These are phyloP conservation scores for Pontoporia blainvillei DNA, from an alignment of 2,113 vertebrate species.

Conservation along the genomic window DNA sequence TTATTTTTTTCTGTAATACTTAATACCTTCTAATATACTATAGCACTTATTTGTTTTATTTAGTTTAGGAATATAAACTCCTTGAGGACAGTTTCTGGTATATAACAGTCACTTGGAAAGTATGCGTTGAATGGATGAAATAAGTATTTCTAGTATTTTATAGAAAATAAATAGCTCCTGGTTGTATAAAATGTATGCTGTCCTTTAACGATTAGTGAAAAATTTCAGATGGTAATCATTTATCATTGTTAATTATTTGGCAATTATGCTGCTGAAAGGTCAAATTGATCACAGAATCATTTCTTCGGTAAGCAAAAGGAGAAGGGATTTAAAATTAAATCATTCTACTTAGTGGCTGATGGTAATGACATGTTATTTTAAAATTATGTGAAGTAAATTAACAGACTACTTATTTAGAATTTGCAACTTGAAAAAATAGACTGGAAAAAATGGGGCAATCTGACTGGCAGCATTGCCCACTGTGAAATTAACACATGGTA, in stretches of 20 bases:
- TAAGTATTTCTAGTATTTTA: background rate
- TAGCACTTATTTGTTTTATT: background rate
- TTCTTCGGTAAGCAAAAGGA: constrained; percentile 68
- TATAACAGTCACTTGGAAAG: constrained; percentile 22
- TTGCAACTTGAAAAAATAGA: constrained; percentile 48
- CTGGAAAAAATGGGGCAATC: constrained; percentile 41
- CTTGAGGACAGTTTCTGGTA: background rate
- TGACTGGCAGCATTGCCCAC: constrained; percentile 45
- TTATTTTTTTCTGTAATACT: background rate
- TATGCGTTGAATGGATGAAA: background rate
- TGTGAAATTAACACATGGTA: background rate
- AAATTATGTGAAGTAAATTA: constrained; percentile 73
- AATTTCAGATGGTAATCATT: constrained; percentile 73
- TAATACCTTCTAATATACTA: background rate
- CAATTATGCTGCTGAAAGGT: constrained; percentile 80
- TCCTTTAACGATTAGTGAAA: constrained; percentile 71
- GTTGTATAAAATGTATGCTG: constrained; percentile 34
- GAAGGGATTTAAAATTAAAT: constrained; percentile 75
- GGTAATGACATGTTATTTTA: constrained; percentile 77
- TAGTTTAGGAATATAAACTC: background rate
- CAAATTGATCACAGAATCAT: constrained; percentile 72
- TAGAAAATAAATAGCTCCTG: constrained; percentile 57
- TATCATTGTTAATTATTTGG: constrained; percentile 80
- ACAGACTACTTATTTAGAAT: constrained; percentile 74
- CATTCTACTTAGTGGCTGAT: constrained; percentile 69